phyloP scores from a whole-genome alignment of 2,113 vertebrate genomes.

The Sphaerodactylus townsendi region DNA sequence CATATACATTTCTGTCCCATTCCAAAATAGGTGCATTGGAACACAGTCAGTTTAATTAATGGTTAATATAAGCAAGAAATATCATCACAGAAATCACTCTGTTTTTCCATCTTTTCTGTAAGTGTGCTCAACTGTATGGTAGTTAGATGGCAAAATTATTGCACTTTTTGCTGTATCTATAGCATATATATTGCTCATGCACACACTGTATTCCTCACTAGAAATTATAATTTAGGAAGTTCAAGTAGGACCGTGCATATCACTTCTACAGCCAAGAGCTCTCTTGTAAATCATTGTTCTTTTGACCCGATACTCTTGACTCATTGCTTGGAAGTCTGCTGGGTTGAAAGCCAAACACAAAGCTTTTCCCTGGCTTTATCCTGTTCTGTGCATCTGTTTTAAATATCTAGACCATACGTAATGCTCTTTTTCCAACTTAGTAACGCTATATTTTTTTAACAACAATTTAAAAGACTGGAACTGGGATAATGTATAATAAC shows the following conservation, averaged over 20 bases:
- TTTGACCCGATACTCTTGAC: slow-evolving; percentile 46
- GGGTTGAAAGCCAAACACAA: slow-evolving; percentile 27
- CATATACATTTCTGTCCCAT: background rate
- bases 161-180: slow-evolving; percentile 42
- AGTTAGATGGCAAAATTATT: slow-evolving; percentile 37
- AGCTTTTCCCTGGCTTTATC: slow-evolving; percentile 24
- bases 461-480: slow-evolving; percentile 17
- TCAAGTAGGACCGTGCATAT: slow-evolving; percentile 39
- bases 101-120: slow-evolving; percentile 10
- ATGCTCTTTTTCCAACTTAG: background rate
- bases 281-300: slow-evolving; percentile 48
- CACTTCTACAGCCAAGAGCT: slow-evolving; percentile 44
- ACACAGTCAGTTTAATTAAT: background rate
- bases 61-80: background rate
- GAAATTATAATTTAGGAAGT: slow-evolving; percentile 60
- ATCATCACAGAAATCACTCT: slow-evolving; percentile 13
- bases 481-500: background rate
- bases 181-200: slow-evolving; percentile 56
- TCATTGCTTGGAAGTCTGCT: slow-evolving; percentile 39
- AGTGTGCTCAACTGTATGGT: slow-evolving; percentile 12
- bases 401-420: slow-evolving; percentile 13
- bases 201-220: slow-evolving; percentile 15
- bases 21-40: background rate
- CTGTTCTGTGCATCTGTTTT: background rate
- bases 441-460: background rate